Evolutionary conservation across 2,797 vertebrate genomes (phyloP).

Genomic region (Falco columbarius): DNA sequence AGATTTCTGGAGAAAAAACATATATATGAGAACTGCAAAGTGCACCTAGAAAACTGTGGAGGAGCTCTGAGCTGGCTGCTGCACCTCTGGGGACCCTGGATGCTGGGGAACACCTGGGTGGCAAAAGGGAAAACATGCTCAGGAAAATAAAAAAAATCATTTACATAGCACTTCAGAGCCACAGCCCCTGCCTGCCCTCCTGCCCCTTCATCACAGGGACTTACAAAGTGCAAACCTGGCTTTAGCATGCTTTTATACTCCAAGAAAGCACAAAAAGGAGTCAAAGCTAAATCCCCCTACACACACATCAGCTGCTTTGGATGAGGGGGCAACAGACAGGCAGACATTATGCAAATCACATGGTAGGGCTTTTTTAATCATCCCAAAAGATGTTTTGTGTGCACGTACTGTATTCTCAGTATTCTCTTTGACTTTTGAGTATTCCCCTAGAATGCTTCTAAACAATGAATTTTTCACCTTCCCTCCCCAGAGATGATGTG

Average conservation of each 20-base stretch:
- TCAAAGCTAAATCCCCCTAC: background rate
- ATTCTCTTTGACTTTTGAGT: background rate
- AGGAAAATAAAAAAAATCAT: background rate
- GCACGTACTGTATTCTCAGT: fast-evolving
- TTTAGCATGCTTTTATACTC: background rate
- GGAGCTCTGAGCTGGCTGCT: background rate
- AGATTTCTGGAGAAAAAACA: background rate
- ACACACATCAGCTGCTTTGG: background rate
- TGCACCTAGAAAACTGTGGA: background rate
- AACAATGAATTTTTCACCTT: slow-evolving; percentile 41
- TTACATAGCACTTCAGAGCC: background rate
- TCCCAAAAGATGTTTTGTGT: background rate
- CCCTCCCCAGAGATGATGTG: slow-evolving; percentile 25
- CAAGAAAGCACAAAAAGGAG: background rate
- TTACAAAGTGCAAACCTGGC: background rate
- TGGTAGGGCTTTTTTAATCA: background rate
- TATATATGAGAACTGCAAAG: background rate
- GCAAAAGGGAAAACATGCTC: background rate
- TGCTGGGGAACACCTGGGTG: background rate
- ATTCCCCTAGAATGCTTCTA: slow-evolving; percentile 19
- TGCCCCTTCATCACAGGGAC: background rate
- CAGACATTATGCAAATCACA: background rate
- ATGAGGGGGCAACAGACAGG: background rate
- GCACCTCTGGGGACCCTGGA: background rate
- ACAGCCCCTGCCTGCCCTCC: background rate